These are phyloP conservation scores for Xyrauchen texanus DNA, from an alignment of 2,113 vertebrate species.

Conservation along the genomic window DNA sequence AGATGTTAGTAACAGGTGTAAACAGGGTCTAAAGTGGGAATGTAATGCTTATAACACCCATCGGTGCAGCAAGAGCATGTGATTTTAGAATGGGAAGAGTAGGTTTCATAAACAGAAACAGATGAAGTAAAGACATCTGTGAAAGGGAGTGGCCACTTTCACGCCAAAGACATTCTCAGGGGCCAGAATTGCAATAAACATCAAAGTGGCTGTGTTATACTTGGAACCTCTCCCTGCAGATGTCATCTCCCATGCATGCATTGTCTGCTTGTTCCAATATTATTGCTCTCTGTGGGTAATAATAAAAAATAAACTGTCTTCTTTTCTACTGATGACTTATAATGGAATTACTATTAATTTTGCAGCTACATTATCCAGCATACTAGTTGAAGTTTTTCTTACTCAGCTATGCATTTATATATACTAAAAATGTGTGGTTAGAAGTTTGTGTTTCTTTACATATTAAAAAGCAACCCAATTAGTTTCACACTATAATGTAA, in stretches of 20 bases:
- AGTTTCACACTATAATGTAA: no score
- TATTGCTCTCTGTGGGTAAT: conserved; percentile 32
- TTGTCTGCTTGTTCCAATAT: conserved; percentile 29
- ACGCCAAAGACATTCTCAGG: conserved; percentile 45
- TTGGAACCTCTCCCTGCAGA: conserved; percentile 57
- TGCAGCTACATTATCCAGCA: no score
- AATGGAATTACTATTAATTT: no score
- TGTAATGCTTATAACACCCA: background rate
- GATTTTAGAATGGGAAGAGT: conserved; percentile 3
- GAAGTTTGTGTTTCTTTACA: no score
- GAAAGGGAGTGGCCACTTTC: conserved; percentile 17
- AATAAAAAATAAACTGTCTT: no score
- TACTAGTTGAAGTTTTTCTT: no score
- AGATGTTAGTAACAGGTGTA: no score
- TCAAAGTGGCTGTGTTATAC: conserved; percentile 51
- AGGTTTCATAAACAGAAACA: conserved; percentile 3
- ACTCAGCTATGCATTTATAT: no score
- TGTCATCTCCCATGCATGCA: conserved; percentile 50
- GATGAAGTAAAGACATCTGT: conserved; percentile 45
- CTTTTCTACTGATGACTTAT: no score
- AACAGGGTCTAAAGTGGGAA: background rate
- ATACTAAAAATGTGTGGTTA: no score
- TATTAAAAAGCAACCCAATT: no score
- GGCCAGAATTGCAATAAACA: conserved; percentile 66
- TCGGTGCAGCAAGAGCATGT: background rate